Evolutionary conservation across 2,888 invertebrate genomes (phyloP).

Genomic region (Zaprionus obscuricornis): DNA sequence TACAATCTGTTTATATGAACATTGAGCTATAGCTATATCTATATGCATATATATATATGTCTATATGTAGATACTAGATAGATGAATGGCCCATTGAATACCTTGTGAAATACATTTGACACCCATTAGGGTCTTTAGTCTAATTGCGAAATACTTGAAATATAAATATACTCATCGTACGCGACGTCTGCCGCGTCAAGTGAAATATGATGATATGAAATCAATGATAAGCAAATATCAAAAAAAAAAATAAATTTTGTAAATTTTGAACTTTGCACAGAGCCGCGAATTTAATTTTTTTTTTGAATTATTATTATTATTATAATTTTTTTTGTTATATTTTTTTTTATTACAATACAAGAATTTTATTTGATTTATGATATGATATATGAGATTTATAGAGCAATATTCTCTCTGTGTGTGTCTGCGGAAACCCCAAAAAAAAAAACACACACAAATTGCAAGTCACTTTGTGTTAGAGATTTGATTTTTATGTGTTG

Average conservation of each 20-base stretch:
- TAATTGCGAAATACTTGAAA: conserved; percentile 32
- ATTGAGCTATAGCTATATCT: conserved; percentile 30
- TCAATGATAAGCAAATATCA: conserved; percentile 30
- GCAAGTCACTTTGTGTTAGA: no score
- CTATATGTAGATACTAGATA: no score
- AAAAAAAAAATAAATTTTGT: conserved; percentile 26
- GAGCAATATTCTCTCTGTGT: no score
- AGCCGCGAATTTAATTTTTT: background rate
- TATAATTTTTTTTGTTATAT: background rate
- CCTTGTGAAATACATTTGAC: conserved; percentile 23
- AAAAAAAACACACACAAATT: no score
- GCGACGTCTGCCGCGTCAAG: no score
- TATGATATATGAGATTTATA: no score
- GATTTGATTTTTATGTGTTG: no score
- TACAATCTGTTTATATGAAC: conserved; percentile 7
- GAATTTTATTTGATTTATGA: no score
- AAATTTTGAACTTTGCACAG: conserved; percentile 30
- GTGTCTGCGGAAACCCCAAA: no score
- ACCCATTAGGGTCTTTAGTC: conserved; percentile 19
- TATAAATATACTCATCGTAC: background rate
- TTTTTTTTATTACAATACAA: no score
- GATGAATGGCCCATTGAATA: no score
- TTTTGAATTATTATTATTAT: background rate
- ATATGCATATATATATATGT: no score
- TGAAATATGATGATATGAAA: conserved; percentile 18